Base-by-base conservation (phyloP, 2,797 vertebrate species). In the Sciurus vulgaris region DNA sequence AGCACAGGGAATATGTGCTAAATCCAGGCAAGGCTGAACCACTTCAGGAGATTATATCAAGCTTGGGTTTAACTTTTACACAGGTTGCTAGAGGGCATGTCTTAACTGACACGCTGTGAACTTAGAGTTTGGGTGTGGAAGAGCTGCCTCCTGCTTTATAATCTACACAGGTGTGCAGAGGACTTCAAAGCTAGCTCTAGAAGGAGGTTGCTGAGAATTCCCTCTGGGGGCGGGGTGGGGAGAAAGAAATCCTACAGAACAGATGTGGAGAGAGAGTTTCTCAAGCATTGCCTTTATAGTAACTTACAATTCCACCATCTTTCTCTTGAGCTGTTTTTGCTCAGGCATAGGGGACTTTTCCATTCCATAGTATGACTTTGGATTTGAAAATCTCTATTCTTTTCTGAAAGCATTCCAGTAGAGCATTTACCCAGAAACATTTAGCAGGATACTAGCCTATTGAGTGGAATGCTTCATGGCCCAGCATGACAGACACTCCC, bases 111-210 rank as follows among this genome's bases (percentile, higher is more conserved):
- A 96, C 96, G 96, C 97, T 97, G 98, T 98, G 97, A 98, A 98
- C 98, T 98, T 97, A 97, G 96, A 98, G 96, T 96, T 97, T 98
- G 98, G 98, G 98, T 98, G 98, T 98, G 98, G 98, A 98, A 96
- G 98, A 96, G 84, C 95, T 96, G 96, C 98, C 92, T 98, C 85
- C 93, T 96, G 74, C 96, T 98, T 97, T 98, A 97, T 97, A 98
- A 97, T 97, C 97, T 97, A 89, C 92, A 97, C 98, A 98, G 98
- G 98, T 98, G 98, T 97, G 98, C 97, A 96, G 97, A 97, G 86
- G 89, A 98, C 97, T 98, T 98, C 98, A 98, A 98, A 98, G 98
- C 89, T 89, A 38, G 61, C 87, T 97, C 96, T 95, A 96, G 95
- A 95, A 82, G 89, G 90, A 95, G 79, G 91, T 56, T 91, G 51